These are phyloP conservation scores for Chesias legatella DNA, from an alignment of 2,888 invertebrate species.

Conservation along the genomic window DNA sequence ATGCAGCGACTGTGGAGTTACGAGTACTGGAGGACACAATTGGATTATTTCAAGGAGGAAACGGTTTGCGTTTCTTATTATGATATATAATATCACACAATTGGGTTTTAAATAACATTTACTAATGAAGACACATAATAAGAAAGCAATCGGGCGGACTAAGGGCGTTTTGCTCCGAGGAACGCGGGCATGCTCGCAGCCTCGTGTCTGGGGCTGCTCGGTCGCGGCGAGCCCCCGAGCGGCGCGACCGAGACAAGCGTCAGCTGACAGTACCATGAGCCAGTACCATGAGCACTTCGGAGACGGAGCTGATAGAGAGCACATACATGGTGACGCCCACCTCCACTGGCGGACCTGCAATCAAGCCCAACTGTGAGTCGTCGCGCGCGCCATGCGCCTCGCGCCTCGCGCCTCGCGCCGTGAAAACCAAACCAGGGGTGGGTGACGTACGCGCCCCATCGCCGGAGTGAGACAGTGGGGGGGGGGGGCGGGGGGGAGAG, in stretches of 20 bases:
- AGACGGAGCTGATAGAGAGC: constrained; percentile 98
- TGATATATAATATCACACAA: constrained; percentile 46
- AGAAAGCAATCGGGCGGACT: constrained; percentile 75
- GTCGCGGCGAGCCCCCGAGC: constrained; percentile 54
- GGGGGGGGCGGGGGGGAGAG: constrained; percentile 40
- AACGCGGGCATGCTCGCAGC: constrained; percentile 79
- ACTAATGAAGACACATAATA: constrained; percentile 60
- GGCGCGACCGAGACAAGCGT: constrained; percentile 69
- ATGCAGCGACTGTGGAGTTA: constrained; percentile 71
- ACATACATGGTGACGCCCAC: constrained; percentile 99
- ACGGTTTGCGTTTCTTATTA: constrained; percentile 73
- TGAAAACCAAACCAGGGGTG: constrained; percentile 70
- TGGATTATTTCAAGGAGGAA: constrained; percentile 58
- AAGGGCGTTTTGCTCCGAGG: constrained; percentile 72
- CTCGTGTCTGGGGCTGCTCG: constrained; percentile 80
- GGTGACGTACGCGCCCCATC: constrained; percentile 68
- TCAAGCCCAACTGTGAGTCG: constrained; percentile 76
- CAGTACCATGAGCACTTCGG: constrained; percentile 98
- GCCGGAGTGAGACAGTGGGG: no score
- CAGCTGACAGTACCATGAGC: constrained; percentile 75
- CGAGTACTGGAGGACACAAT: constrained; percentile 75
- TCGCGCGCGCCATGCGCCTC: constrained; percentile 56
- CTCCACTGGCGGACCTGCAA: constrained; percentile 97
- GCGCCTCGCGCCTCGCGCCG: constrained; percentile 57
- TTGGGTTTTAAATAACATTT: constrained; percentile 31